Evolutionary conservation across 2,113 vertebrate species (phyloP).

Genomic region (Eidolon helvum): DNA sequence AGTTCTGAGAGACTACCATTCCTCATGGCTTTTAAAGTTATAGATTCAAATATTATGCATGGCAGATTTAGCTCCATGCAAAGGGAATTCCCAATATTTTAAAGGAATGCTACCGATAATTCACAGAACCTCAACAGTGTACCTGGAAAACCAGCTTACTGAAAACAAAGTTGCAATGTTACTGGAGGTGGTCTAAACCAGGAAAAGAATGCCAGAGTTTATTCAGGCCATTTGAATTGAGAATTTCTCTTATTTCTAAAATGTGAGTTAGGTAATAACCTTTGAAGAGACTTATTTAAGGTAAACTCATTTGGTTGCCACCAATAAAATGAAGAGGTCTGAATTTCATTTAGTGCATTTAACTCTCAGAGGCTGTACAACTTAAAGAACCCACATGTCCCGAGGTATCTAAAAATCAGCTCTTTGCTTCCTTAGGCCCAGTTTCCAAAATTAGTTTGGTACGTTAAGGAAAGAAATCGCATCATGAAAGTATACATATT

Average conservation of each 20-base stretch:
- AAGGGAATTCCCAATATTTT: slow-evolving; percentile 6
- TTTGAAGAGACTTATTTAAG: background rate
- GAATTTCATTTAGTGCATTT: background rate
- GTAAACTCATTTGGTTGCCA: background rate
- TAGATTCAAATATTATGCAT: background rate
- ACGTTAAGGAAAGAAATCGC: background rate
- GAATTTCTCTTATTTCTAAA: background rate
- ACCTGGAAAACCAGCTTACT: background rate
- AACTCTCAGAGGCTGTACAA: background rate
- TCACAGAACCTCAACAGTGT: background rate
- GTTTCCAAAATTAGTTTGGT: background rate
- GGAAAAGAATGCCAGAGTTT: background rate
- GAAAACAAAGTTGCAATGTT: background rate
- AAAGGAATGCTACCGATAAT: background rate
- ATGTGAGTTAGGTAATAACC: background rate
- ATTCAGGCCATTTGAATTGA: background rate
- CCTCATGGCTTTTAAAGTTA: background rate
- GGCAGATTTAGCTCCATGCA: background rate
- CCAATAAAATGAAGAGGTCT: background rate
- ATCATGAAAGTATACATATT: background rate
- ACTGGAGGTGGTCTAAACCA: background rate
- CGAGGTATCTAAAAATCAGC: background rate
- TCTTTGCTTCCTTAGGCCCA: background rate
- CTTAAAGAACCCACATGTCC: background rate
- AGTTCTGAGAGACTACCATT: background rate